phyloP scores from a whole-genome alignment of 1,140 invertebrate genomes.

The Trichonephila clavipes region DNA sequence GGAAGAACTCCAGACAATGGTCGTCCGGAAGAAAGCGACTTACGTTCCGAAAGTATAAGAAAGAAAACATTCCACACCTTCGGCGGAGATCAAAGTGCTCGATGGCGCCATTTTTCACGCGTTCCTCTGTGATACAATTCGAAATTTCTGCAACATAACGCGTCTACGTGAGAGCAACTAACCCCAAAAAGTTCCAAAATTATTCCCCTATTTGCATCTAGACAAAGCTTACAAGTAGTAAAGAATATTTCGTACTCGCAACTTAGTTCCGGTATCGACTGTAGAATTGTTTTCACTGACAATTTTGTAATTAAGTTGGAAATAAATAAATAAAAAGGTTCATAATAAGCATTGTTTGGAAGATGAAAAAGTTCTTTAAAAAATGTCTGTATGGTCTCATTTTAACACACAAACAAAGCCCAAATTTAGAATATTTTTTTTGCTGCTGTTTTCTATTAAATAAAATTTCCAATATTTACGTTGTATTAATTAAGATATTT shows the following conservation, averaged over 20 bases:
- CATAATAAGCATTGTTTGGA: too few species aligned
- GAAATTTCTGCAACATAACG: constrained; percentile 39
- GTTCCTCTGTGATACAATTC: constrained; percentile 20
- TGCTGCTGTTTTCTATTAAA: too few species aligned
- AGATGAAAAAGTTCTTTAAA: too few species aligned
- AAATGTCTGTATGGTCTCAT: too few species aligned
- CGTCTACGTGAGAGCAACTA: constrained; percentile 29
- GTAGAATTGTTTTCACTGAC: not conserved
- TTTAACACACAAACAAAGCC: too few species aligned
- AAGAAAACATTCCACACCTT: constrained; percentile 12
- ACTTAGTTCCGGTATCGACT: constrained; percentile 21
- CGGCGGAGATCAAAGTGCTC: constrained; percentile 10
- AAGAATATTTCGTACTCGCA: not conserved
- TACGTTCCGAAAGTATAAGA: constrained; percentile 3
- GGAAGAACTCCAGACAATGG: not conserved
- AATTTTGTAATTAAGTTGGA: not conserved
- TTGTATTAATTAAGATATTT: too few species aligned
- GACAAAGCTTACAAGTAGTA: not conserved
- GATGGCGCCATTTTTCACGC: not conserved
- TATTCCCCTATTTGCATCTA: not conserved
- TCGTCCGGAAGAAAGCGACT: not conserved
- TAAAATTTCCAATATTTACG: too few species aligned
- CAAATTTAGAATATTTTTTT: too few species aligned
- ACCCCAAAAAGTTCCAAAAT: constrained; percentile 31
- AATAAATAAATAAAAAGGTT: not conserved